phyloP scores from a whole-genome alignment of 2,888 invertebrate species.

The Chamaedrilus cognettii region DNA sequence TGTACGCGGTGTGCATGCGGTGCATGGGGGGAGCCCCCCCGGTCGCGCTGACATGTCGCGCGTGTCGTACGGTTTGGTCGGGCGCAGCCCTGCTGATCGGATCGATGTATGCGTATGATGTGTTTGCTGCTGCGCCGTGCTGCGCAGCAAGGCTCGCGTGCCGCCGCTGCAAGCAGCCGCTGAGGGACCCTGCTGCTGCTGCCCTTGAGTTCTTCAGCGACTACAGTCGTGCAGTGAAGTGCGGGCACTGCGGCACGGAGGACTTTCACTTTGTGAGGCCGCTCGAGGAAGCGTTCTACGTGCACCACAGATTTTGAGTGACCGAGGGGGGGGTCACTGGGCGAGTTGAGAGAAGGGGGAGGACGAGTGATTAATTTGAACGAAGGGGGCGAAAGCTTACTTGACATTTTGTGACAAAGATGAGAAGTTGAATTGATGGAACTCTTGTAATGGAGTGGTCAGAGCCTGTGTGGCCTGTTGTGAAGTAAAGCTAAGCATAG shows the following conservation, averaged over 20 bases:
- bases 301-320: not conserved
- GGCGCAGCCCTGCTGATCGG: constrained; percentile 81
- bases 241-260: constrained; percentile 85
- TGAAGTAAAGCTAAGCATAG: too few species aligned
- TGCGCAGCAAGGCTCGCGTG: constrained; percentile 92
- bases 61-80: constrained; percentile 61
- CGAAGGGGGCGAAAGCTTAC: too few species aligned
- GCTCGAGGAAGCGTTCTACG: constrained; percentile 57
- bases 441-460: too few species aligned
- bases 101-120: constrained; percentile 98
- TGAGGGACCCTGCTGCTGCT: constrained; percentile 21
- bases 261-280: constrained; percentile 97
- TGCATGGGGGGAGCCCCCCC: constrained; percentile 71
- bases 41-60: constrained; percentile 44
- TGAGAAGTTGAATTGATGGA: too few species aligned
- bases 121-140: constrained; percentile 96
- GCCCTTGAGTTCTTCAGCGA: constrained; percentile 88
- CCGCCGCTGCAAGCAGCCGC: constrained; percentile 75
- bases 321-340: too few species aligned
- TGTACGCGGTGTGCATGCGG: constrained; percentile 94
- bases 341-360: too few species aligned
- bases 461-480: too few species aligned
- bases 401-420: too few species aligned
- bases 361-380: too few species aligned
- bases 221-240: constrained; percentile 80